Conservation (phyloP, 2,797 vertebrate genomes). For the Valencia hispanica region DNA sequence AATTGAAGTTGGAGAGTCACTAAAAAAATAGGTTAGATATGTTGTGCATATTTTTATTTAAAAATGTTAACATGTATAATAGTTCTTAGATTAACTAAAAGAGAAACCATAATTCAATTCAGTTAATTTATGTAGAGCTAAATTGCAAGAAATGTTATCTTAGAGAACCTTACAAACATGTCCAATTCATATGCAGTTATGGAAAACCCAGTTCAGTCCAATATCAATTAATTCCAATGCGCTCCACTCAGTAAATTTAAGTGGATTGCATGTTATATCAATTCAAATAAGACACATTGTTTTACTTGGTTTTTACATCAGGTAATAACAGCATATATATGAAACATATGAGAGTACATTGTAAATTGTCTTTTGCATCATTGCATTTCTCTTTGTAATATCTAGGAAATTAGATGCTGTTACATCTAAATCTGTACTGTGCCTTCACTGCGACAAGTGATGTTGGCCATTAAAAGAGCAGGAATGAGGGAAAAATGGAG, state of each 20-base stretch:
- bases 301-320: background rate
- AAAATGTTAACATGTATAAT: background rate
- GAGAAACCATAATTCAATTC: background rate
- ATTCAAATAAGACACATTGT: background rate
- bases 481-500: constrained; percentile 1
- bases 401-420: constrained; percentile 6
- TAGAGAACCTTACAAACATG: background rate
- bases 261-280: background rate
- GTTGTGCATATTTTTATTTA: background rate
- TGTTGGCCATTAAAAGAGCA: constrained; percentile 24
- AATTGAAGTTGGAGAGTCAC: background rate
- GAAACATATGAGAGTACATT: background rate
- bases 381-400: constrained; percentile 9
- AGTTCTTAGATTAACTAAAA: background rate
- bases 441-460: constrained; percentile 60
- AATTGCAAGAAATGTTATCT: background rate
- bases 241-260: background rate
- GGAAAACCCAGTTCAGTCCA: background rate
- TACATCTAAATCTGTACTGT: background rate
- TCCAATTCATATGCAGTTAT: background rate
- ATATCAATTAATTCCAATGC: background rate
- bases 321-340: background rate
- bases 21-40: background rate
- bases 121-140: background rate
- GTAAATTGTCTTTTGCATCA: background rate